A percentile compares a stretch with the other conserved stretches of the same genome.
phyloP scores from a whole-genome alignment of 2,797 vertebrate genomes.

The Emydoidea blandingii region DNA sequence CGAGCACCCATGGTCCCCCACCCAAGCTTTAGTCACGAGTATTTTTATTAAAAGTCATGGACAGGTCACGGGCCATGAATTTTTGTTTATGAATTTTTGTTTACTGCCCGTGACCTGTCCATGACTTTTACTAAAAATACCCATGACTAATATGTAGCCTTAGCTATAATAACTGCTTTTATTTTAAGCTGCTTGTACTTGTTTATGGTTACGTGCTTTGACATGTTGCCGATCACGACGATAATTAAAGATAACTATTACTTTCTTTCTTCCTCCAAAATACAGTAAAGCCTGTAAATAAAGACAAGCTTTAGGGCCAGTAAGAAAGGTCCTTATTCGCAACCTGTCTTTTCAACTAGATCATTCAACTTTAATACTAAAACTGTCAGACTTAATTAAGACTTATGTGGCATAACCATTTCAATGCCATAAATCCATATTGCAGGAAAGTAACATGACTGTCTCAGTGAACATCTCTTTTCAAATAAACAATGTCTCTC shows the following conservation, averaged over 20 bases:
- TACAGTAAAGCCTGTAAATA: constrained; percentile 59
- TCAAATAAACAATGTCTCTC: constrained; percentile 56
- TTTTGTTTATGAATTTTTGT: no score
- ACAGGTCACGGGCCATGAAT: no score
- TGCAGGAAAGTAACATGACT: constrained; percentile 53
- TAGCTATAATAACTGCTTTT: constrained; percentile 26
- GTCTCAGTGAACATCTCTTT: constrained; percentile 21
- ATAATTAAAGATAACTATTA: constrained; percentile 65
- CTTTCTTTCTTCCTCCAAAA: constrained; percentile 37
- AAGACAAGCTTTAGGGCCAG: constrained; percentile 71
- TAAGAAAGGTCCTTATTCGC: constrained; percentile 66
- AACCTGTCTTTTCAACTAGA: constrained; percentile 60
- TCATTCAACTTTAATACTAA: constrained; percentile 68
- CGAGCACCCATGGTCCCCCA: no score
- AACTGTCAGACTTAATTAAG: constrained; percentile 77
- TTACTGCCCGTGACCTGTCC: no score
- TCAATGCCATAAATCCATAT: constrained; percentile 64
- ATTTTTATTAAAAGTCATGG: no score
- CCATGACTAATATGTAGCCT: no score
- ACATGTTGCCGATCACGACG: constrained; percentile 30
- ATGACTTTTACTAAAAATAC: no score
- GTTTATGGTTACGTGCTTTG: constrained; percentile 38
- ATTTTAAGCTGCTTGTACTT: constrained; percentile 35
- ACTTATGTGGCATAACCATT: constrained; percentile 70
- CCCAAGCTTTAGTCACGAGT: no score